Conservation (phyloP, 2,113 vertebrate species). For the Naja naja region DNA sequence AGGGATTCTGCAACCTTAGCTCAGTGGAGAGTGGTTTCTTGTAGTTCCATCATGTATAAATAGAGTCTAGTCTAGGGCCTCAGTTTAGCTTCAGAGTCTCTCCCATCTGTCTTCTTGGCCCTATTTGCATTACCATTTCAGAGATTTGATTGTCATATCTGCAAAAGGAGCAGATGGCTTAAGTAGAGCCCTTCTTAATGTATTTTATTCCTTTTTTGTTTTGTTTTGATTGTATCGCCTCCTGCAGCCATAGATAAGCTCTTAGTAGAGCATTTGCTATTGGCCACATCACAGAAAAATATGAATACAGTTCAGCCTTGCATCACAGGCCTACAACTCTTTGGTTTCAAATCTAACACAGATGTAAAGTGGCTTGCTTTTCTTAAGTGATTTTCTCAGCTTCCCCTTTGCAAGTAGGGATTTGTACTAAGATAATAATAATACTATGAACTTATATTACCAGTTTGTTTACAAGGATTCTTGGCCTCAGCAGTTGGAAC, state of each 20-base stretch:
- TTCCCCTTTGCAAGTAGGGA: background rate
- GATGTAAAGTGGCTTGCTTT: background rate
- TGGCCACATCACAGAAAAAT: background rate
- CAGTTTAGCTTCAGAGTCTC: background rate
- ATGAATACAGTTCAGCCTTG: background rate
- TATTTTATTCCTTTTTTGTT: background rate
- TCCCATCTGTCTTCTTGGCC: background rate
- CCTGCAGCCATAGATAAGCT: background rate
- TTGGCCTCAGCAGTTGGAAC: background rate
- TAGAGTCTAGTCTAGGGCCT: background rate
- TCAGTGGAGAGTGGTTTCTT: background rate
- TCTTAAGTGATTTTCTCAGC: background rate
- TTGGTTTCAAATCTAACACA: background rate
- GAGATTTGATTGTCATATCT: background rate
- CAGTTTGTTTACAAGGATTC: background rate
- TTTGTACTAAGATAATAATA: background rate
- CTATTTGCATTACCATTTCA: background rate
- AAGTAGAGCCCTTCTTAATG: background rate
- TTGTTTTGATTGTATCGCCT: background rate
- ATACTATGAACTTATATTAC: background rate
- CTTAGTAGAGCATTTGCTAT: background rate
- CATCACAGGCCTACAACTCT: background rate
- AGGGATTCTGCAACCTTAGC: background rate
- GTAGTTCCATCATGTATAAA: background rate
- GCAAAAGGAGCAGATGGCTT: background rate